Evolutionary conservation across 2,797 vertebrate genomes (phyloP), one percentile per base, ranked within the genome.

Genomic region (Typhlichthys eigenmanni): DNA sequence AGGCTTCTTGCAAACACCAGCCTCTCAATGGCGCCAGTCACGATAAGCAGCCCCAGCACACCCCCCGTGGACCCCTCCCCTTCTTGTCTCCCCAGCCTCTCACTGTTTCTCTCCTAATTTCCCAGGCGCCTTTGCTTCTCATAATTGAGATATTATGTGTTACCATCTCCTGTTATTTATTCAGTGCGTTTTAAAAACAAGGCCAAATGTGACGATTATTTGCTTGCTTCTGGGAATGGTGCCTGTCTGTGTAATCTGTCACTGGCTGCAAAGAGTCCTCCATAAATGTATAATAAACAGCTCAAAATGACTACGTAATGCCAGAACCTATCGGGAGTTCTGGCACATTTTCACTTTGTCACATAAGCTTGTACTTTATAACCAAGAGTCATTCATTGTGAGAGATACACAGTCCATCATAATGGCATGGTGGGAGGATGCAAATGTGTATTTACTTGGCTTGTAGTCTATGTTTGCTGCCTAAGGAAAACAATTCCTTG

Each of bases 1-100:
- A 43, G 70, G 54, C 50, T 54, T 64, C 72, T 86, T 78, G 64
- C 47, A 88, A 81, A 81, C 60, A 53, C 54, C 11, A 16, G 78
- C 69, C 71, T 29, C 13, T 62, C 66, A 76, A 54, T 69, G 71
- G 75, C 63, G 47, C 75, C 79, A 43, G 55, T 78, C 46, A 69
- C 0, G 62, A 75, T 83, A 75, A 85, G 57, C 9, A 32, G 58
- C 60, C 63, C 62, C 3, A 16, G 11, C 60, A 50, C 43, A 14
- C 5, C 59, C 46, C 45, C 19, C 57, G n/a, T 34, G 19, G 38
- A 32, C 47, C 60, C 66, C 48, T 32, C 17, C 50, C 16, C 11
- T 16, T 5, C 16, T 43, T 52, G 47, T 38, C 38, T 7, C n/a
- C 53, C 59, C 17, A 38, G 53, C 66, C 71, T 70, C 50, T 58